These are phyloP conservation scores for Dipus sagitta DNA, from an alignment of 2,797 vertebrate species.

Conservation along the genomic window DNA sequence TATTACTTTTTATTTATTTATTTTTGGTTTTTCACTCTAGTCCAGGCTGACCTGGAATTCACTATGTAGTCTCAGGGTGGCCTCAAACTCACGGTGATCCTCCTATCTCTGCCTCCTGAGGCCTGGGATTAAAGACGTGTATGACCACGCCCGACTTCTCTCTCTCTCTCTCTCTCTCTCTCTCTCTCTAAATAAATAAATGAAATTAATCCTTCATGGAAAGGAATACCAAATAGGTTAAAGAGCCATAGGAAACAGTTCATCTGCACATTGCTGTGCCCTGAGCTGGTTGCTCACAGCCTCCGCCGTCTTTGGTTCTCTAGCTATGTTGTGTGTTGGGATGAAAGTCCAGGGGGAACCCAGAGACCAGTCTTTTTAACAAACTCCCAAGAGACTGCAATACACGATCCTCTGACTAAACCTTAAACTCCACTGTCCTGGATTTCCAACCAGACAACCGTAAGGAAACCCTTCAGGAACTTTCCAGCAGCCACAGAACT, in stretches of 20 bases:
- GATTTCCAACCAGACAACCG: not conserved
- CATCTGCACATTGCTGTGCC: not conserved
- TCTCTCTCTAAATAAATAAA: too few relatives aligned
- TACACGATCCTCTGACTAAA: not conserved
- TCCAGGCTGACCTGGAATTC: too few relatives aligned
- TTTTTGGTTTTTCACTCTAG: too few relatives aligned
- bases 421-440: not conserved
- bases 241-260: not conserved
- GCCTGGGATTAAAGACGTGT: too few relatives aligned
- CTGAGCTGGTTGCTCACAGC: not conserved
- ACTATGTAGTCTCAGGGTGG: too few relatives aligned
- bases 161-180: too few relatives aligned
- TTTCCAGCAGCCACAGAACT: not conserved
- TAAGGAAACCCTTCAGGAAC: slow-evolving; percentile 1
- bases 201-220: too few relatives aligned
- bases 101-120: too few relatives aligned
- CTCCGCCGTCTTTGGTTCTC: not conserved
- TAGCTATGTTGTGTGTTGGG: not conserved
- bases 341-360: not conserved
- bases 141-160: too few relatives aligned
- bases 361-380: not conserved
- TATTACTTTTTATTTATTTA: too few relatives aligned
- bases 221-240: not conserved
- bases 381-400: not conserved
- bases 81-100: too few relatives aligned